Evolutionary conservation across 2,888 invertebrate species (phyloP).

Genomic region (Polymixis flavicincta): DNA sequence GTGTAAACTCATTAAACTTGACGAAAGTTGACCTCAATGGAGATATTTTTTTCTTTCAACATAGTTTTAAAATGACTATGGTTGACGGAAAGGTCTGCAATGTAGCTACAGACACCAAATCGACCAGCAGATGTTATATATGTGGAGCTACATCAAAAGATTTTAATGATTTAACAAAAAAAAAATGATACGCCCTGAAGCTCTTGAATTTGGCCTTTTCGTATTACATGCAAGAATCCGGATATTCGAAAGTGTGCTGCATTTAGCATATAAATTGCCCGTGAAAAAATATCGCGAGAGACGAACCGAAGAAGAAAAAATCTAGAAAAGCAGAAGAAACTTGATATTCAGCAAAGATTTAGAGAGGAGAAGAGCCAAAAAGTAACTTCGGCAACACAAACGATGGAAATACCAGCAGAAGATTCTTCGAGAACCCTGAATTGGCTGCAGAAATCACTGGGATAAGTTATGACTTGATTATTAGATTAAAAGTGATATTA

Average conservation of each 20-base stretch:
- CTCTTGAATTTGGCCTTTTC: constrained; percentile 68
- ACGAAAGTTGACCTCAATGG: too few relatives aligned
- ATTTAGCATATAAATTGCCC: not conserved
- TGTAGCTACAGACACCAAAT: constrained; percentile 70
- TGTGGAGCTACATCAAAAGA: constrained; percentile 73
- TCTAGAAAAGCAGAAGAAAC: not conserved
- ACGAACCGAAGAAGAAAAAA: too few relatives aligned
- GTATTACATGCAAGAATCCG: constrained; percentile 67
- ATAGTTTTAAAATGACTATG: too few relatives aligned
- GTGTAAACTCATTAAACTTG: too few relatives aligned
- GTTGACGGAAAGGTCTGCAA: constrained; percentile 69
- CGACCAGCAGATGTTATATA: constrained; percentile 72
- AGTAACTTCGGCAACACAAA: too few relatives aligned
- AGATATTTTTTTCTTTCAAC: too few relatives aligned
- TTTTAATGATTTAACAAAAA: constrained; percentile 69
- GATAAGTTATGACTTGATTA: too few relatives aligned
- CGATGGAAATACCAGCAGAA: too few relatives aligned
- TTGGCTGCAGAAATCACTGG: too few relatives aligned
- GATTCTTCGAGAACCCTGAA: too few relatives aligned
- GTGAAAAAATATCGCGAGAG: not conserved
- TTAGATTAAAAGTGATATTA: too few relatives aligned
- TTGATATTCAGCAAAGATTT: constrained; percentile 14
- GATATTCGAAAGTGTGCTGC: constrained; percentile 12
- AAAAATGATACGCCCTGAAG: not conserved
- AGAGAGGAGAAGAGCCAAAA: too few relatives aligned